Conservation (phyloP, 2,797 vertebrate genomes). For the Acipenser ruthenus region DNA sequence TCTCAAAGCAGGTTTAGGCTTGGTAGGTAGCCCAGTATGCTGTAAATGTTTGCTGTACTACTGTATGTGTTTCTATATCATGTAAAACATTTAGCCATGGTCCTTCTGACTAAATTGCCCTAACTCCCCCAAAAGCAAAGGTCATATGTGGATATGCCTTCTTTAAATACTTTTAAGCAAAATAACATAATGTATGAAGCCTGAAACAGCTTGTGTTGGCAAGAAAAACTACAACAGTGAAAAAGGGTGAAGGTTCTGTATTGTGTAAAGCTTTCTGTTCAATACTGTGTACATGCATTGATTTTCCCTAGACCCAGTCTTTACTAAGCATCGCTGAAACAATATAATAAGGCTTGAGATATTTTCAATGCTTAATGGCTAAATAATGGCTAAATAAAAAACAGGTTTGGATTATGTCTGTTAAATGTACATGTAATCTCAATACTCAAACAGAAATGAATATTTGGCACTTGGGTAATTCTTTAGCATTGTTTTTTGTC, state of each 20-base stretch:
- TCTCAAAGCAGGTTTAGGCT: too few relatives aligned
- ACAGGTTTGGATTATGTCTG: background rate
- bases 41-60: too few relatives aligned
- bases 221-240: background rate
- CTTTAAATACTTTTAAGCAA: too few relatives aligned
- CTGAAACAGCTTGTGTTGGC: background rate
- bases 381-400: background rate
- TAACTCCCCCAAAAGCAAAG: too few relatives aligned
- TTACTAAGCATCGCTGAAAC: background rate
- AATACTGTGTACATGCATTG: background rate
- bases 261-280: background rate
- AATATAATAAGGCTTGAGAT: background rate
- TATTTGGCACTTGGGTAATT: conserved; percentile 10
- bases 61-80: too few relatives aligned
- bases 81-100: too few relatives aligned
- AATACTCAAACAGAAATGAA: conserved; percentile 7
- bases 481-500: conserved; percentile 3
- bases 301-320: background rate
- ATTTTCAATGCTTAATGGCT: background rate
- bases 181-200: too few relatives aligned
- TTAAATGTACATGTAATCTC: conserved; percentile 1
- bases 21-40: too few relatives aligned
- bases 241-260: background rate
- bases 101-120: too few relatives aligned
- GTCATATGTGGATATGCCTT: too few relatives aligned